Evolutionary conservation across 2,797 vertebrate species (phyloP), one percentile per base, ranked within the genome.

Genomic region (Linurgus olivaceus): DNA sequence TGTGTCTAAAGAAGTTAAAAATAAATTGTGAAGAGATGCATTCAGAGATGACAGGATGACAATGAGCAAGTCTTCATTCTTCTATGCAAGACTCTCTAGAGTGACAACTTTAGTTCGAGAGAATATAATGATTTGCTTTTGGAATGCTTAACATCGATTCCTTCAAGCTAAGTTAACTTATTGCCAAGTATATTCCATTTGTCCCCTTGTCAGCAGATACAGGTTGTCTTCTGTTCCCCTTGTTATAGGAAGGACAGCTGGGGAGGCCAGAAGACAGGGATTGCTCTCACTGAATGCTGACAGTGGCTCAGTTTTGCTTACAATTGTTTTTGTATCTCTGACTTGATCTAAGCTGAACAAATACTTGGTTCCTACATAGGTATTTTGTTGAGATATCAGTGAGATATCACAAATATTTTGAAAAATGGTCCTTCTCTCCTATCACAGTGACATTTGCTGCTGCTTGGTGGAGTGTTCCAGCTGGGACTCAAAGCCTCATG

Each of bases 81-180:
- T 70, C 86, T 92, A 17, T 51, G 44, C 47, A 57, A 62, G 50
- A 19, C 38, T 81, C 42, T 68, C 21, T 25, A 11, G 31, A 90
- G 24, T 91, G 93, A 82, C 93, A 95, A 31, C 37, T 93, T 84
- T 73, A 51, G 83, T 92, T 86, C 84, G 48, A 63, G 40, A 24
- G 11, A 55, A 24, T 40, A 33, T 83, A 88, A 90, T 83, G 81
- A 80, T 58, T 93, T 81, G 62, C 74, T 71, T 91, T 93, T 89
- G 80, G 76, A 89, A 84, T 59, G 71, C 63, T 65, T 87, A 55
- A 75, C 94, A 81, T 66, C 51, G 47, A 86, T 88, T 89, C 88
- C 86, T 91, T 96, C 59, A 17, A 86, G 59, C 66, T 52, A 55
- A 75, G 66, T 91, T 88, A 89, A 66, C 33, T 83, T 86, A 62